These are phyloP conservation scores for Mastigias papua DNA, from an alignment of 30 jellyfish, hydroid and myxozoan genomes.

Conservation along the genomic window DNA sequence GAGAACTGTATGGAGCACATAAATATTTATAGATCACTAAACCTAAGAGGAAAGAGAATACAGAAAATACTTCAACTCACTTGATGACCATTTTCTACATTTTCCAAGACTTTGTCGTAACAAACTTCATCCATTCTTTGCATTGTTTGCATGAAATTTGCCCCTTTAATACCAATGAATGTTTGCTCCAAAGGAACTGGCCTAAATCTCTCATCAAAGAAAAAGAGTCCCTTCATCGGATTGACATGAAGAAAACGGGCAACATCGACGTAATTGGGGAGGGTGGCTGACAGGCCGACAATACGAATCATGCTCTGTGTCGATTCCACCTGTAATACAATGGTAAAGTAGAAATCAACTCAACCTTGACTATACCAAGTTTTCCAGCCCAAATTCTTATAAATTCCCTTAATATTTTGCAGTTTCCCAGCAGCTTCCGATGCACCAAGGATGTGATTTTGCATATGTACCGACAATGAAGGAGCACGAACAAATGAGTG, in stretches of 20 bases:
- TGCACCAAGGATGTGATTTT: too few species aligned
- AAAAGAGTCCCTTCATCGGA: conserved; percentile 96
- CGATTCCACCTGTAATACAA: conserved; percentile 86
- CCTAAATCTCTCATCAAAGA: conserved; percentile 97
- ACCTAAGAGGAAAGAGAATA: background rate
- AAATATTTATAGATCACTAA: background rate
- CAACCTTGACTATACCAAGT: too few species aligned
- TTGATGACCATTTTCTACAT: conserved; percentile 96
- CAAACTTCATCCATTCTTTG: conserved; percentile 96
- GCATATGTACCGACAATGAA: too few species aligned
- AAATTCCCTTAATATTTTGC: too few species aligned
- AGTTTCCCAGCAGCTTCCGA: too few species aligned
- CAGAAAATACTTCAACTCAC: conserved; percentile 23
- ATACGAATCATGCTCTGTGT: conserved; percentile 97
- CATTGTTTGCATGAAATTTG: conserved; percentile 77
- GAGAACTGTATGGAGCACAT: background rate
- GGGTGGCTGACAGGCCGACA: conserved; percentile 97
- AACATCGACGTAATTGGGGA: conserved; percentile 97
- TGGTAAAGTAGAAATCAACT: background rate
- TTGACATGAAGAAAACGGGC: conserved; percentile 97
- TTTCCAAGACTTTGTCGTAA: conserved; percentile 93
- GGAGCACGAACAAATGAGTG: too few species aligned
- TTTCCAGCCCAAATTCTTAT: too few species aligned
- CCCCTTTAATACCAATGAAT: conserved; percentile 94
- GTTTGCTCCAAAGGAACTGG: conserved; percentile 99